Evolutionary conservation across 2,888 invertebrate species (phyloP).

Genomic region (Epinotia nisella): DNA sequence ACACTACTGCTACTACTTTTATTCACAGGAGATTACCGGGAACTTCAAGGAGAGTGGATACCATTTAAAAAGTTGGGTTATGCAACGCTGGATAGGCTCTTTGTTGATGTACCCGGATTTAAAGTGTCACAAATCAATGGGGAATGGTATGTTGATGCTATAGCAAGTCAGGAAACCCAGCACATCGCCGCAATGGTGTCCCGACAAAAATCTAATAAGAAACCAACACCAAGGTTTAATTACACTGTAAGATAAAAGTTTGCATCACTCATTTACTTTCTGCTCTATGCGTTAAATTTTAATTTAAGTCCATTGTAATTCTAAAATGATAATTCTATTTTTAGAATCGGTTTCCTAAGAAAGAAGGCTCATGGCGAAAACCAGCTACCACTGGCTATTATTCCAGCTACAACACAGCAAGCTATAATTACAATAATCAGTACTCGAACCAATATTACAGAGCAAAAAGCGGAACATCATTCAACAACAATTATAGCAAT

Average conservation of each 20-base stretch:
- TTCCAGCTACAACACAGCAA: constrained; percentile 62
- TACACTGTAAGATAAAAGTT: constrained; percentile 61
- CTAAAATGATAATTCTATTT: constrained; percentile 47
- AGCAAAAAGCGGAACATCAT: constrained; percentile 62
- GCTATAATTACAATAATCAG: constrained; percentile 71
- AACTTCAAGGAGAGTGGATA: constrained; percentile 86
- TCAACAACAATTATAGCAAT: constrained; percentile 62
- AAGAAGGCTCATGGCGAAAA: constrained; percentile 78
- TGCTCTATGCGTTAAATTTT: no score
- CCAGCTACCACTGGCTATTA: constrained; percentile 56
- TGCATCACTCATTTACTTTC: neutral
- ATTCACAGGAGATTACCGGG: constrained; percentile 84
- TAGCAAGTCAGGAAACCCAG: constrained; percentile 83
- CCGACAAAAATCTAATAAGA: constrained; percentile 76
- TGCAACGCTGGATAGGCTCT: constrained; percentile 83
- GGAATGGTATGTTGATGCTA: constrained; percentile 84
- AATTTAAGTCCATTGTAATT: no score
- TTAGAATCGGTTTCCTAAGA: constrained; percentile 77
- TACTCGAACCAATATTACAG: constrained; percentile 76
- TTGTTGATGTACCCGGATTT: constrained; percentile 84
- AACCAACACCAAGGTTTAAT: constrained; percentile 64
- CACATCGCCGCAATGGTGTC: constrained; percentile 85
- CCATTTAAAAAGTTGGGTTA: constrained; percentile 87
- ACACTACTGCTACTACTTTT: neutral
- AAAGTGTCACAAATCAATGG: constrained; percentile 80